Base-by-base conservation (phyloP, 2,797 vertebrate genomes). In the Pseudopleuronectes americanus region DNA sequence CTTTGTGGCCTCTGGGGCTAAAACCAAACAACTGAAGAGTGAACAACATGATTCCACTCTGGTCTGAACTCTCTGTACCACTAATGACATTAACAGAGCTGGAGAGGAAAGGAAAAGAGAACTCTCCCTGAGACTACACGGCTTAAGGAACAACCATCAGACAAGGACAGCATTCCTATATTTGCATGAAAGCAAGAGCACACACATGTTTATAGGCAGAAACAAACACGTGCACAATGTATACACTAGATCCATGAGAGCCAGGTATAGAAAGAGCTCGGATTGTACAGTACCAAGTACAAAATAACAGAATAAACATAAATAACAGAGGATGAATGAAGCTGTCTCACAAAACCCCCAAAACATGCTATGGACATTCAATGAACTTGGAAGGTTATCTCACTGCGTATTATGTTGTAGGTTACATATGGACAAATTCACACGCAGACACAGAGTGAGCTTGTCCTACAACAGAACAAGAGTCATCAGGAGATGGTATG, bases 51-150 rank as follows among this genome's bases (percentile, higher is more conserved):
- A 64, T 67, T 63, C 64, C 19, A 54, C 47, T 72, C 22, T 58
- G 23, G 38, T 51, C 71, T 26, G 57, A 48, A 69, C 76, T 84
- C 57, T 68, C 66, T 56, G 79, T 43, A 63, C 47, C 65, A 26
- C 61, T 89, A 75, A 90, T 81, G 84, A 75, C 68, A 84, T 85
- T 49, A 79, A 51, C 89, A 91, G 87, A 80, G 41, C 41, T 49
- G 24, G 16, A 33, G 31, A 33, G 22, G 54, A 72, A 38, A 62
- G 6, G n/a, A 62, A 19, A 60, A 2, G 16, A 24, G 61, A 73
- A 47, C 24, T 5, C 77, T 76, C 51, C 38, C 54, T 38, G 16
- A 73, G 63, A 65, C 17, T 22, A 26, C 56, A 55, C 28, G 53
- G 68, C 64, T 52, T 43, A 8, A 47, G 16, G 51, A 43, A 53